Evolutionary conservation across 2,113 vertebrate genomes (phyloP), one percentile per base, ranked within the genome.

Genomic region (Lepus europaeus): DNA sequence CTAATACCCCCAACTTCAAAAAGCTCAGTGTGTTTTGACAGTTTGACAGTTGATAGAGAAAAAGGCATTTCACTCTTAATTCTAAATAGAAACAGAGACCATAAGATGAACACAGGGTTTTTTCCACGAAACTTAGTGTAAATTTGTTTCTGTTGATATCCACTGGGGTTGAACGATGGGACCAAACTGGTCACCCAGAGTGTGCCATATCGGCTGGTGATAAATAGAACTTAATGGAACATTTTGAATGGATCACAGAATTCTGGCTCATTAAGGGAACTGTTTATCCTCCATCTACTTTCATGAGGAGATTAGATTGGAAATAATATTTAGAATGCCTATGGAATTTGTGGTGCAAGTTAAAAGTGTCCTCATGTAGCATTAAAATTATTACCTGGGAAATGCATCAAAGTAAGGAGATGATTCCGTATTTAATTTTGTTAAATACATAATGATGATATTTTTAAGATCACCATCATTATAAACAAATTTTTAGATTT

Each of bases 11-110:
- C 79, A 95, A 96, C 95, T 96, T 96, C 91, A 73, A 98, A 97
- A 93, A 27, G 56, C 36, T 83, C 87, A 95, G 73, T 92, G 72
- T 61, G 17, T 97, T 98, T 92, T 97, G 97, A 97, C 95, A 97
- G 96, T 97, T 95, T 98, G 97, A 98, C 95, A 97, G 96, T 93
- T 97, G 95, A 97, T 93, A 97, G 51, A 97, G 80, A 56, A 97
- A 97, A 96, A 97, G 68, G 14, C 70, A 97, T 94, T 97, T 97
- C 72, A 89, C 56, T 90, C 91, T 97, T 97, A 94, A 91, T 93
- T 97, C 92, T 96, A 96, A 98, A 97, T 63, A 94, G 95, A 96
- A 97, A 90, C 85, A 96, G 97, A 85, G 31, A 96, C 33, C 33
- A 78, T 86, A 87, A 95, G 95, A 95, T 89, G 96, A 98, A 96